Conservation (phyloP, 2,888 invertebrate genomes). For the Scaptomyza caliginosa region DNA sequence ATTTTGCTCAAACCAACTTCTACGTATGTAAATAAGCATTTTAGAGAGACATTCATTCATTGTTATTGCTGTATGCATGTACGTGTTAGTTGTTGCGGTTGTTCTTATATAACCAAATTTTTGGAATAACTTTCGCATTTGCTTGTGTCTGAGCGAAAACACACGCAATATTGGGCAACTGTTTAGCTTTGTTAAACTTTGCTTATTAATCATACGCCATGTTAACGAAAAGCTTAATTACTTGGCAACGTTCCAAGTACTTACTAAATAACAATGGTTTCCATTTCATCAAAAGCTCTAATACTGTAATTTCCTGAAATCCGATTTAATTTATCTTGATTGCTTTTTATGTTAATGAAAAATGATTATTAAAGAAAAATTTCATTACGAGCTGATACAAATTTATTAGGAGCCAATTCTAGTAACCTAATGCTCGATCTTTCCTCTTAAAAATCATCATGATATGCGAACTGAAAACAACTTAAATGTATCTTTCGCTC, state of each 20-base stretch:
- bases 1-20: background rate
- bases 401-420: no score
- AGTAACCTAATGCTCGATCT: no score
- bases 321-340: slow-evolving; percentile 15
- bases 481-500: slow-evolving; percentile 5
- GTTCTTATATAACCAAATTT: slow-evolving; percentile 22
- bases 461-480: background rate
- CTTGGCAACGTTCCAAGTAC: slow-evolving; percentile 49
- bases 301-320: slow-evolving; percentile 18
- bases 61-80: slow-evolving; percentile 53
- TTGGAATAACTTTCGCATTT: slow-evolving; percentile 8
- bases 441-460: slow-evolving; percentile 1
- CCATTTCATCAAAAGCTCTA: slow-evolving; percentile 20
- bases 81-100: slow-evolving; percentile 33
- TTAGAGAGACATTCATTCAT: slow-evolving; percentile 46
- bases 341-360: background rate
- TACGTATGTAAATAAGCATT: slow-evolving; percentile 66
- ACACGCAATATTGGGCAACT: background rate
- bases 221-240: slow-evolving; percentile 44
- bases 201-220: slow-evolving; percentile 55
- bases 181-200: slow-evolving; percentile 10
- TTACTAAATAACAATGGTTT: slow-evolving; percentile 17
- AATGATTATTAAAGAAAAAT: background rate
- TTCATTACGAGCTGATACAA: background rate
- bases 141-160: background rate